Evolutionary conservation across 2,113 vertebrate genomes (phyloP).

Genomic region (Miniopterus natalensis): DNA sequence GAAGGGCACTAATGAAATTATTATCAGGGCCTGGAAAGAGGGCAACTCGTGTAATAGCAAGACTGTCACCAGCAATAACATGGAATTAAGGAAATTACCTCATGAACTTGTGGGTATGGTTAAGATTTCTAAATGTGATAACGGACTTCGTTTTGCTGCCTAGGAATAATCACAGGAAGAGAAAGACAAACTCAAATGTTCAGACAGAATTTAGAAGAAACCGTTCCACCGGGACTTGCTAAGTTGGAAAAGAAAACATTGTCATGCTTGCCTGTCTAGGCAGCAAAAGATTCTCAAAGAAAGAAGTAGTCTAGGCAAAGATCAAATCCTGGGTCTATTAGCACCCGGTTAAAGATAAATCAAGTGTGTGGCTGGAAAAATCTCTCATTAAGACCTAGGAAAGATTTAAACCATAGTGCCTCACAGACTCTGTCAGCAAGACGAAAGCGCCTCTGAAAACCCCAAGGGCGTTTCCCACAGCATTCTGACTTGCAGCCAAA

Average conservation of each 20-base stretch:
- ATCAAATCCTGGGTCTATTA: neutral
- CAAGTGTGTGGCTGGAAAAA: neutral
- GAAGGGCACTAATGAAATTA: neutral
- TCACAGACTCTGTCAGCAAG: neutral
- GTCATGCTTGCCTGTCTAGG: neutral
- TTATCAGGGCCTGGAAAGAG: neutral
- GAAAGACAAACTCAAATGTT: neutral
- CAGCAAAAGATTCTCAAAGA: constrained; percentile 37
- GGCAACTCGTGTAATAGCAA: neutral
- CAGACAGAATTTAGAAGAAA: constrained; percentile 11
- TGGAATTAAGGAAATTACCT: neutral
- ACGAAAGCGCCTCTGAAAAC: neutral
- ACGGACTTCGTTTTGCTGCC: neutral
- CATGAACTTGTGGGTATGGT: neutral
- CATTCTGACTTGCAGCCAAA: neutral
- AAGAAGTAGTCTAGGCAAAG: constrained; percentile 43
- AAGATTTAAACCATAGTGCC: neutral
- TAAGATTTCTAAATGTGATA: neutral
- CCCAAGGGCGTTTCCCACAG: neutral
- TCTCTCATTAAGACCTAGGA: neutral
- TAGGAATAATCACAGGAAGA: neutral
- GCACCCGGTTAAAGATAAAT: constrained; percentile 37
- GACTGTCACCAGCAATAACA: neutral
- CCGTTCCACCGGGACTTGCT: neutral
- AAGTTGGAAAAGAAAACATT: neutral